Base-by-base conservation (phyloP, 2,113 vertebrate genomes). In the Heterochromis multidens region DNA sequence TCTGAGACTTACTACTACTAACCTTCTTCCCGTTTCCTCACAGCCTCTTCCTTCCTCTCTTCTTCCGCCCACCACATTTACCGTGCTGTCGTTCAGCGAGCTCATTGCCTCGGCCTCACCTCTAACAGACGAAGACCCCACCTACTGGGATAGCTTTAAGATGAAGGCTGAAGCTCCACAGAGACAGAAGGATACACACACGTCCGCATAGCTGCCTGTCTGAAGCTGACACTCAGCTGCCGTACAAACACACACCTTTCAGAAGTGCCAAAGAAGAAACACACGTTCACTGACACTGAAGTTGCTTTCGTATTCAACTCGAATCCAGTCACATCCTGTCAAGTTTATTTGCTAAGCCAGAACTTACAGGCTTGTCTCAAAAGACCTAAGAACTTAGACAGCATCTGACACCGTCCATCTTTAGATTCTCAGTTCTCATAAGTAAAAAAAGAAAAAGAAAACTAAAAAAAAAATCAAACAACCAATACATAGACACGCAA, bases 141-240 rank as follows among this genome's bases (percentile, higher is more conserved):
- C 95, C 11, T 97, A 96, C 91, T 99, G 98, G 98, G 97, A 98
- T 85, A 96, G 92, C 85, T 99, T 98, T 93, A 95, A 95, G 90
- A 96, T 87, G 62, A 99, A 98, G 94, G 95, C 95, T 58, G 97
- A 98, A 79, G 93, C 94, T 23, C 97, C 96, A 10, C 79, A 92
- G 90, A 96, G 95, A 84, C 97, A 97, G 92, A 96, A 89, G 49
- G 89, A 95, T 62, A 60, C 91, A 79, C 83, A 56, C 37, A 25
- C 59, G 19, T 82, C 63, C 79, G 46, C 21, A 74, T 77, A 67
- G 85, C 83, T 6, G 3, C 60, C 88, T 67, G 77, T 77, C 63
- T 89, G 61, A 62, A 10, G 43, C 79, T 86, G 62, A 91, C 35
- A 21, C 23, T 61, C 25, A 78, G 27, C 46, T 83, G 91, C 90